Conservation (phyloP, 1,140 invertebrate species). For the Lucilia cuprina region DNA sequence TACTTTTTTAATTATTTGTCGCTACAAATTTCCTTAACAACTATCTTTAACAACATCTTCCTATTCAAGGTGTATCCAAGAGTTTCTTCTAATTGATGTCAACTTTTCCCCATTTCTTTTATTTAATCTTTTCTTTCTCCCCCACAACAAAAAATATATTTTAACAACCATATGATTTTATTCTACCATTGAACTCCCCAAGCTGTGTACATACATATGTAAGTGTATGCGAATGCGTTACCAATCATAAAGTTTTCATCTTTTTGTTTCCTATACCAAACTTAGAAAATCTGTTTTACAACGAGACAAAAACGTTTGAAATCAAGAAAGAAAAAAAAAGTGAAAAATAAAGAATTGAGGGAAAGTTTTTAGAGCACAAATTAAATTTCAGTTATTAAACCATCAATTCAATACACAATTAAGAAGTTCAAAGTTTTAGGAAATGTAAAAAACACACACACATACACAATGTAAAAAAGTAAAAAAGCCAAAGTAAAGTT, state of each 20-base stretch:
- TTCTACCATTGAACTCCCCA: not conserved
- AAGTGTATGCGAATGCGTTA: not conserved
- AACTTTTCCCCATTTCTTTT: not conserved
- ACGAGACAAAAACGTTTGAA: not conserved
- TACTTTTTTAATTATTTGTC: too few relatives aligned
- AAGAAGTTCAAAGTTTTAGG: conserved; percentile 31
- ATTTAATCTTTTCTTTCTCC: not conserved
- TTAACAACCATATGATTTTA: not conserved
- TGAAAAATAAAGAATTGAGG: not conserved
- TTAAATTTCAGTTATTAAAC: conserved; percentile 35
- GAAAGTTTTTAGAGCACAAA: conserved; percentile 32
- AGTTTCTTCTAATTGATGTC: not conserved
- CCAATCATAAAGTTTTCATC: conserved; percentile 12
- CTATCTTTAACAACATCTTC: too few relatives aligned
- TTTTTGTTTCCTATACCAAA: conserved; percentile 10
- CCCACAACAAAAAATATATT: not conserved
- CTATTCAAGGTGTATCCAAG: not conserved
- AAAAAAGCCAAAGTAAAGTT: not conserved
- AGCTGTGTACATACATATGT: not conserved
- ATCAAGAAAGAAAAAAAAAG: not conserved
- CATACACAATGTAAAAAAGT: not conserved
- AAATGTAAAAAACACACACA: not conserved
- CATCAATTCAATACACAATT: conserved; percentile 35
- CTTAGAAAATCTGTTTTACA: not conserved
- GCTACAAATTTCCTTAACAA: too few relatives aligned